Evolutionary conservation across 1,140 invertebrate species (phyloP), one percentile per base, ranked within the genome.

Genomic region (Sweltsa coloradensis): DNA sequence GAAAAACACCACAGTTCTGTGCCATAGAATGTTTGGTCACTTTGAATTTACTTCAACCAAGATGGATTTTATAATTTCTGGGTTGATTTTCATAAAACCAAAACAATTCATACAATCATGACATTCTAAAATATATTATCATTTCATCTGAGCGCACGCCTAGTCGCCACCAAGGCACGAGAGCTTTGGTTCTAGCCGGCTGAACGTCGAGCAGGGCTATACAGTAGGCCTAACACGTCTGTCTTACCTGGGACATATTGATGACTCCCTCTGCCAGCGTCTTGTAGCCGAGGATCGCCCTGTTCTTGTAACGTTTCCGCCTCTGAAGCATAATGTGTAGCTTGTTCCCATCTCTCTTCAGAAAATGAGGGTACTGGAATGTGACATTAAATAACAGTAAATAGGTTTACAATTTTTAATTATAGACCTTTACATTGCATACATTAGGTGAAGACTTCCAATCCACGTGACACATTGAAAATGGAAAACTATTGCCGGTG

Each of bases 221-320:
- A n/a, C n/a, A n/a, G n/a, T n/a, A n/a, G n/a, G n/a, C n/a, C n/a
- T n/a, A n/a, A 24, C 4, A 9, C 21, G n/a, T 4, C 0, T 11
- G 0, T 16, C 41, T 48, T 59, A 89, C 86, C 73, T 92, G 86
- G 53, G 91, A 88, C 92, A 98, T 96, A 57, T 95, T 87, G 54
- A 99, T 87, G 46, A 91, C 77, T 26, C 93, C 93, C 59, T 92
- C 85, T n/a, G 93, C 94, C 3, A 99, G 71, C 1, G 93, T 97
- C 69, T 98, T 98, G 66, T 92, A 98, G 11, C 95, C 95, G 34
- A 97, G 75, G 64, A 98, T 97, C n/a, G 94, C 94, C 57, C 93
- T 76, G 67, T 97, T 97, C 72, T 97, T 98, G 67, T 98, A 98
- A 55, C 90, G 83, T 64, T 98, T 98, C 51, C 93, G 74, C 53